Conservation (phyloP, 2,113 vertebrate genomes). For the Nerophis lumbriciformis region DNA sequence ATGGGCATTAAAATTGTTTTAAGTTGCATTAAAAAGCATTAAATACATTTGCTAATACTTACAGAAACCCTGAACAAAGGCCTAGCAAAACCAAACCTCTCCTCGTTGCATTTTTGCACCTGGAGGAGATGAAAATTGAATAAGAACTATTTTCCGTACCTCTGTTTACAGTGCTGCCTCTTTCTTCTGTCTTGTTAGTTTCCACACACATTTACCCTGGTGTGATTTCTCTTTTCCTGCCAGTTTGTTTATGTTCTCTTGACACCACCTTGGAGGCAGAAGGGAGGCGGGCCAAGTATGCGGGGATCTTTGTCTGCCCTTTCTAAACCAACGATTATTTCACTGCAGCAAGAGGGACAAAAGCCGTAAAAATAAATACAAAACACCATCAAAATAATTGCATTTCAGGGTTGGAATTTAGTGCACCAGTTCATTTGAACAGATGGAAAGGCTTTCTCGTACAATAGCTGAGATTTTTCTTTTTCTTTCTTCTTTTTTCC, state of each 20-base stretch:
- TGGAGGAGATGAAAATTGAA: too few relatives aligned
- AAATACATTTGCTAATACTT: too few relatives aligned
- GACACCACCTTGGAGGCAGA: not conserved
- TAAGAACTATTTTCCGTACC: too few relatives aligned
- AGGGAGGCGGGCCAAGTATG: not conserved
- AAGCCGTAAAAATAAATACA: not conserved
- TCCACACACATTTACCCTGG: not conserved
- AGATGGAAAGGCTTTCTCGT: slow-evolving; percentile 20
- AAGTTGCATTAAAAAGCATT: too few relatives aligned
- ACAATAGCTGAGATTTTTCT: slow-evolving; percentile 1
- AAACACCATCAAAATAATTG: slow-evolving; percentile 24
- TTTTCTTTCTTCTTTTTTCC: not conserved
- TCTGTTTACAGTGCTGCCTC: not conserved
- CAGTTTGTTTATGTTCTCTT: not conserved
- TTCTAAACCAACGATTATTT: slow-evolving; percentile 25
- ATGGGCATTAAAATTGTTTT: too few relatives aligned
- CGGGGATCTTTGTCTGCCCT: slow-evolving; percentile 2
- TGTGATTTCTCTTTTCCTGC: not conserved
- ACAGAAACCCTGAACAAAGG: too few relatives aligned
- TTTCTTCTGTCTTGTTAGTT: not conserved
- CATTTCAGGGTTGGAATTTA: slow-evolving; percentile 24
- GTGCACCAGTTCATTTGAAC: slow-evolving; percentile 18
- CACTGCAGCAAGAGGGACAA: slow-evolving; percentile 5
- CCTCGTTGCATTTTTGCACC: too few relatives aligned
- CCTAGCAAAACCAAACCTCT: too few relatives aligned